A percentile compares a stretch with the other conserved stretches of the same genome.
Evolutionary conservation across 1,140 invertebrate genomes (phyloP).

Genomic region (Drosophila prosaltans): DNA sequence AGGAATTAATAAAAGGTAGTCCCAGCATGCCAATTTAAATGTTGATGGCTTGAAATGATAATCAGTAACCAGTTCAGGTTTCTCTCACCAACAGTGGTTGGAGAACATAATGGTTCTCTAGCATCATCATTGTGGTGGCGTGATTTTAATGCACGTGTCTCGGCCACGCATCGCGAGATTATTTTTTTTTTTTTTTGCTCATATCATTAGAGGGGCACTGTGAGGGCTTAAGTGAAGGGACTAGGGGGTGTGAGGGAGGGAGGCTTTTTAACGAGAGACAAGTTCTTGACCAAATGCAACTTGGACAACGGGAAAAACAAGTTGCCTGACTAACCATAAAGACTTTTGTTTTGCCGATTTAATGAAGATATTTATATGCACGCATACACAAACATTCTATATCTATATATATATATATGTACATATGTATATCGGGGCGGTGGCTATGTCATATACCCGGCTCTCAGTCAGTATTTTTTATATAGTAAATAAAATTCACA

Average conservation of each 20-base stretch:
- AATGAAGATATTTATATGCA: slow-evolving; percentile 56
- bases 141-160: slow-evolving; percentile 28
- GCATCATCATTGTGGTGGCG: slow-evolving; percentile 25
- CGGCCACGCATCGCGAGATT: slow-evolving; percentile 35
- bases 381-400: slow-evolving; percentile 19
- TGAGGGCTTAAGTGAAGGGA: background rate
- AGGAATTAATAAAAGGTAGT: slow-evolving; percentile 18
- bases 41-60: slow-evolving; percentile 32
- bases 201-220: slow-evolving; percentile 12
- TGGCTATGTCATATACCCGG: slow-evolving; percentile 1
- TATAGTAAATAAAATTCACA: slow-evolving; percentile 11
- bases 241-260: background rate
- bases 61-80: slow-evolving; percentile 37
- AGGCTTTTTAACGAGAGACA: slow-evolving; percentile 6
- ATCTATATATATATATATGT: slow-evolving; percentile 16
- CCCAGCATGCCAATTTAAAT: slow-evolving; percentile 26
- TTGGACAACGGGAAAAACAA: slow-evolving; percentile 32
- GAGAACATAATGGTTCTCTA: slow-evolving; percentile 12
- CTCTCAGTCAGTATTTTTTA: slow-evolving; percentile 18
- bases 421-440: slow-evolving; percentile 25
- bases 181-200: no score
- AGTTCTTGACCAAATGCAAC: slow-evolving; percentile 32
- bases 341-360: slow-evolving; percentile 19
- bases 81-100: background rate
- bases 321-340: slow-evolving; percentile 16